A percentile compares a stretch with the other conserved stretches of the same genome.
Evolutionary conservation across 2,113 vertebrate species (phyloP).

Genomic region (Phainopepla nitens): DNA sequence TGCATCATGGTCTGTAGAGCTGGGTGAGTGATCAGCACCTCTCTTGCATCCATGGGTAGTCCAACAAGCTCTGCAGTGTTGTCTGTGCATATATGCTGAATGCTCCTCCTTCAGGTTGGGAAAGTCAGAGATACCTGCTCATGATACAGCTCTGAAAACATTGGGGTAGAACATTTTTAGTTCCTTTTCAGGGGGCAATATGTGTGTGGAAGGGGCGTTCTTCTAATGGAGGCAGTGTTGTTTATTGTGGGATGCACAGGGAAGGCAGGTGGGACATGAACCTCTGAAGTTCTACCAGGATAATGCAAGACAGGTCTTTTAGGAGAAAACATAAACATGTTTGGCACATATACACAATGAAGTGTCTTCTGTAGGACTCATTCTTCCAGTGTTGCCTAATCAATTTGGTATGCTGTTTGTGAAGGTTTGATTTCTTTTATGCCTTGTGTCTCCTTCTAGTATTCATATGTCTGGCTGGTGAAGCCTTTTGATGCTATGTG

Average conservation of each 20-base stretch:
- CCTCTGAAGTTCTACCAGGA: not conserved
- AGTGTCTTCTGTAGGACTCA: not conserved
- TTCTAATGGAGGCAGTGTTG: not conserved
- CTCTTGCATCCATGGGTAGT: accelerated
- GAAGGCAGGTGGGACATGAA: not conserved
- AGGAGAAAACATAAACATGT: not conserved
- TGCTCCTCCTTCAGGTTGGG: not conserved
- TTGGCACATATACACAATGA: not conserved
- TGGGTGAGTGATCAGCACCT: not conserved
- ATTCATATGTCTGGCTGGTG: conserved; percentile 21
- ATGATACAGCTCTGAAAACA: not conserved
- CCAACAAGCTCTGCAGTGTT: not conserved
- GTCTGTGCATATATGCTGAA: accelerated
- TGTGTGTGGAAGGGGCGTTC: not conserved
- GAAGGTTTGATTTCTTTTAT: not conserved
- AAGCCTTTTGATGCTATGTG: not conserved
- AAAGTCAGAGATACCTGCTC: not conserved
- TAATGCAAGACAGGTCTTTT: not conserved
- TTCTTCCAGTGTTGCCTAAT: conserved; percentile 23
- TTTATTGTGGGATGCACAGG: not conserved
- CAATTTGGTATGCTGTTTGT: not conserved
- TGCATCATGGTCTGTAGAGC: not conserved
- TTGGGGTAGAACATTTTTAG: not conserved
- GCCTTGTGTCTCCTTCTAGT: not conserved
- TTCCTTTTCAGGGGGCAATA: not conserved